Conservation (phyloP, 2,113 vertebrate genomes). For the Murina feae region DNA sequence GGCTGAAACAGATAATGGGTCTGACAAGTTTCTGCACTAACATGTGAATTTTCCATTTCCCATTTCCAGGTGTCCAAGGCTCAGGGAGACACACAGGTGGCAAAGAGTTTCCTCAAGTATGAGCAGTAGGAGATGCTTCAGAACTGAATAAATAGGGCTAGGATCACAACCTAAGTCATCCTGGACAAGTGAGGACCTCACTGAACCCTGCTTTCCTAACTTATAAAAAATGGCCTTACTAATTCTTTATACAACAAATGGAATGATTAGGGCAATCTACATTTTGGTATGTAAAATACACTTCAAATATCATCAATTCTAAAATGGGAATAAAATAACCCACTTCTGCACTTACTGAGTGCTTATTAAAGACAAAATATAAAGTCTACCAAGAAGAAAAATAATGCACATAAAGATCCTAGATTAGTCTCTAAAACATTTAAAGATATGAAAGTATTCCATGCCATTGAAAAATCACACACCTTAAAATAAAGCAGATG, state of each 20-base stretch:
- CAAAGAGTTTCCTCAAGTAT: not conserved
- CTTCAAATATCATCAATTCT: conserved; percentile 19
- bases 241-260: not conserved
- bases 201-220: not conserved
- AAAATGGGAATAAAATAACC: not conserved
- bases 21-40: not conserved
- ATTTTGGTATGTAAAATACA: conserved; percentile 3
- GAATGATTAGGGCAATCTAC: not conserved
- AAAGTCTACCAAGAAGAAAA: not conserved
- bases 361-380: not conserved
- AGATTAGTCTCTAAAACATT: conserved; percentile 19
- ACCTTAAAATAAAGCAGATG: conserved; percentile 69
- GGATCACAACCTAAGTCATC: not conserved
- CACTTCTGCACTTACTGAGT: not conserved
- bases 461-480: conserved; percentile 27
- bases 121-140: not conserved
- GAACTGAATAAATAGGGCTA: not conserved
- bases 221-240: not conserved
- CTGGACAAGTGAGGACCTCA: not conserved
- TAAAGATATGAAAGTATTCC: conserved; percentile 45
- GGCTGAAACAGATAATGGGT: not conserved
- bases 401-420: not conserved
- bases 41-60: not conserved
- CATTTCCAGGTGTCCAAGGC: not conserved
- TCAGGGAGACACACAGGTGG: not conserved